Evolutionary conservation across 2,797 vertebrate species (phyloP), one percentile per base, ranked within the genome.

Genomic region (Lophotriccus pileatus): DNA sequence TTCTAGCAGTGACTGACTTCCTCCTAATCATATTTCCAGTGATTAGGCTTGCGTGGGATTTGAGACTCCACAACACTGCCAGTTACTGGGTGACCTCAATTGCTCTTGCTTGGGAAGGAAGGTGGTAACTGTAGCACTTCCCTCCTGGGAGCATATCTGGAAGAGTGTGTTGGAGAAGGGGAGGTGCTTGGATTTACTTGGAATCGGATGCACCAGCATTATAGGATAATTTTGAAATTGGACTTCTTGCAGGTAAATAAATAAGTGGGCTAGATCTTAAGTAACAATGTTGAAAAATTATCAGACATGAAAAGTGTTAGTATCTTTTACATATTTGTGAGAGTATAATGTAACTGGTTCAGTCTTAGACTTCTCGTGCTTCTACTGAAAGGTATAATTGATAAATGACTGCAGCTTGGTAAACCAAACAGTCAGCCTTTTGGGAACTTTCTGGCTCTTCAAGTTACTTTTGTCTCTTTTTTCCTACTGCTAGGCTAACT

Each of bases 141-240:
- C 47, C 15, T 84, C 36, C 67, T 8, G 6, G 9, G n/a, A n/a
- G 2, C 13, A 2, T 2, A 5, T 5, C 20, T 30, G 68, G 41
- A 24, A 47, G 47, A 16, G 12, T 32, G 12, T 28, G 30, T 50
- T 49, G 23, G 60, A 37, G n/a, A 7, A 19, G 6, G 12, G 24
- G 34, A 56, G 27, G 30, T 67, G 73, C 75, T 85, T 46, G 70
- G 72, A 6, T 24, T 60, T 52, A 34, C 34, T 46, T 49, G 58
- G 32, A 60, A 18, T 60, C 59, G 27, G 36, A 14, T 44, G 21
- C 30, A 32, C 36, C 11, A 25, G 20, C 0, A 0, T 1, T 43
- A 36, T 12, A 37, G 53, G 84, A 17, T 75, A 41, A 36, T 75
- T 94, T 53, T 75, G 37, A 74, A 76, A 46, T 10, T n/a, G 10